These are phyloP conservation scores for Hippocampus mohnikei DNA, from an alignment of 2,113 vertebrate genomes.

Conservation along the genomic window DNA sequence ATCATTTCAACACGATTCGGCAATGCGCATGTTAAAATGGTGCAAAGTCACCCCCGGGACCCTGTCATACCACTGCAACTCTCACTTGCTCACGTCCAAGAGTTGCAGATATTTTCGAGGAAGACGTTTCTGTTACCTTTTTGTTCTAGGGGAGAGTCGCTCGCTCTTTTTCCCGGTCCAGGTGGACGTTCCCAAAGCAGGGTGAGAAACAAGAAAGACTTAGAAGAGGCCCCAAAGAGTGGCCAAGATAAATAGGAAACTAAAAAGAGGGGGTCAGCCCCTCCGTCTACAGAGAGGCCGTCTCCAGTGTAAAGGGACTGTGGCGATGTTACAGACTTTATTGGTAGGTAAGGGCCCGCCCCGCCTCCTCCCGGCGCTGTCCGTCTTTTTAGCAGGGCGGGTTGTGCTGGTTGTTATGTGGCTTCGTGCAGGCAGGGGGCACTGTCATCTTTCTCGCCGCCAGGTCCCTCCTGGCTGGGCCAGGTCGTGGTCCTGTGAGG, in stretches of 20 bases:
- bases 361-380: constrained; percentile 25
- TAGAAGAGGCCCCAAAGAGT: constrained; percentile 43
- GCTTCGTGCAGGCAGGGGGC: constrained; percentile 46
- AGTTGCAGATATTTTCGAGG: constrained; percentile 56
- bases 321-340: constrained; percentile 65
- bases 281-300: constrained; percentile 50
- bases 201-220: constrained; percentile 40
- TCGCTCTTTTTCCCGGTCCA: constrained; percentile 37
- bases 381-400: constrained; percentile 41
- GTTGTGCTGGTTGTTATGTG: constrained; percentile 61
- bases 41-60: constrained; percentile 60
- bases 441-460: constrained; percentile 43
- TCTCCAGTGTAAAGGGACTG: constrained; percentile 73
- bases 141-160: constrained; percentile 16
- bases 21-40: constrained; percentile 42
- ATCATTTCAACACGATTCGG: neutral
- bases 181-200: constrained; percentile 47
- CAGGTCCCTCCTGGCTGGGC: constrained; percentile 40
- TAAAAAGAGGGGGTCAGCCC: constrained; percentile 32
- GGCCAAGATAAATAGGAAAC: constrained; percentile 42
- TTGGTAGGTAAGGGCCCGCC: constrained; percentile 39
- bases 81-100: constrained; percentile 34
- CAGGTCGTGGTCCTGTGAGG: constrained; percentile 45
- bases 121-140: constrained; percentile 66
- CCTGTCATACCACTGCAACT: constrained; percentile 53